phyloP scores from a whole-genome alignment of 2,797 vertebrate species.

The Enoplosus armatus region DNA sequence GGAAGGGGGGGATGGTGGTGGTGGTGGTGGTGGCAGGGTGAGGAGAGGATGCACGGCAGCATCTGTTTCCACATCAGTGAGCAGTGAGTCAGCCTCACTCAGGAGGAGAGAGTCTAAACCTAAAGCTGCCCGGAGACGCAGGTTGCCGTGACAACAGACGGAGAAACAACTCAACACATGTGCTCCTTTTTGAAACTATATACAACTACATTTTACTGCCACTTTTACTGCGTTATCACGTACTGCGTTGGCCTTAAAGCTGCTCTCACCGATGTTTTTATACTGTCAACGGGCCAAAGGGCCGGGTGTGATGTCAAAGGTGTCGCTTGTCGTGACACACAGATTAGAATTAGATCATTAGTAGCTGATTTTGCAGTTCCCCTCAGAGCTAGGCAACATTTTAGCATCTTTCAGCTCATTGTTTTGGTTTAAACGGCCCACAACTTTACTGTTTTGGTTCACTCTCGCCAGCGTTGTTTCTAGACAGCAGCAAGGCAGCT shows the following conservation, averaged over 20 bases:
- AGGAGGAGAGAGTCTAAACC: slow-evolving; percentile 13
- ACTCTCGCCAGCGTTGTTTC: too few relatives aligned
- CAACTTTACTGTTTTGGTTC: too few relatives aligned
- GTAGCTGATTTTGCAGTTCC: too few relatives aligned
- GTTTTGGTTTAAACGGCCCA: too few relatives aligned
- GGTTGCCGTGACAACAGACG: neutral
- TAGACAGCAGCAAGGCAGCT: too few relatives aligned
- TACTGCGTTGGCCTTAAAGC: neutral
- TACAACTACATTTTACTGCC: neutral
- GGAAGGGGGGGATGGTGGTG: neutral
- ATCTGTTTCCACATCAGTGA: slow-evolving; percentile 66
- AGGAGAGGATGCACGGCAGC: slow-evolving; percentile 18
- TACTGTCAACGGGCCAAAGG: neutral
- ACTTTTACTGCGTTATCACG: neutral
- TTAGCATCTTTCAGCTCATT: too few relatives aligned
- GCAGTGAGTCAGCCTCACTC: slow-evolving; percentile 38
- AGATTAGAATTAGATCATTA: neutral
- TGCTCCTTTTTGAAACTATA: neutral
- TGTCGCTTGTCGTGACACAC: too few relatives aligned
- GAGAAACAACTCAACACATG: neutral
- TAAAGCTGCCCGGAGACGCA: slow-evolving; percentile 1
- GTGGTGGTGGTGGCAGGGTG: too few relatives aligned
- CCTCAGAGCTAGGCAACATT: too few relatives aligned
- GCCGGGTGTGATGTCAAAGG: too few relatives aligned
- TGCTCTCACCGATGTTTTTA: neutral